phyloP scores from a whole-genome alignment of 2,888 invertebrate species.

The Stramonita haemastoma region DNA sequence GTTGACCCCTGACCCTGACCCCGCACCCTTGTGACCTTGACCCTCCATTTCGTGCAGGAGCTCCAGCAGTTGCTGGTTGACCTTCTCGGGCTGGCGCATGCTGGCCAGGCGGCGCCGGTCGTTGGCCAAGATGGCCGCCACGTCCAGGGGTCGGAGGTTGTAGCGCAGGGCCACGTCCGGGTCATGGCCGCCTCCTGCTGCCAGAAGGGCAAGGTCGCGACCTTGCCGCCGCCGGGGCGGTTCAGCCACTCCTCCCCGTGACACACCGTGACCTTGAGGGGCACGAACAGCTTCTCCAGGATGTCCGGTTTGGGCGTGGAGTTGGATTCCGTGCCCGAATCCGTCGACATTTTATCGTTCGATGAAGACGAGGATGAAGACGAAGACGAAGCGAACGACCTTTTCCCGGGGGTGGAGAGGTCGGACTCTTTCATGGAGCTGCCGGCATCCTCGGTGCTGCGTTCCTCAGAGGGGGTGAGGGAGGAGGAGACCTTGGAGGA shows the following conservation, averaged over 20 bases:
- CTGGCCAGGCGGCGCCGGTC: constrained; percentile 44
- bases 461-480: constrained; percentile 67
- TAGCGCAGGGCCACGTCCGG: constrained; percentile 46
- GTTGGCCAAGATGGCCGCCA: constrained; percentile 43
- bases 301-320: constrained; percentile 36
- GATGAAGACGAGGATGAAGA: constrained; percentile 25
- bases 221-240: too few relatives aligned
- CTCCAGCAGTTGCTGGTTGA: constrained; percentile 48
- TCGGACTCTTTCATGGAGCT: constrained; percentile 75
- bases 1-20: too few relatives aligned
- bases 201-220: constrained; percentile 43
- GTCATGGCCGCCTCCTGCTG: constrained; percentile 46
- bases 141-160: constrained; percentile 33
- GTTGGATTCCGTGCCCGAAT: not conserved
- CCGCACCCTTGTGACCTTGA: constrained; percentile 17
- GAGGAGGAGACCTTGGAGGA: constrained; percentile 71
- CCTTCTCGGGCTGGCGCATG: constrained; percentile 42
- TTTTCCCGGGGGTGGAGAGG: constrained; percentile 38
- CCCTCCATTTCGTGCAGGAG: constrained; percentile 47
- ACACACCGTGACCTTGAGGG: constrained; percentile 38
- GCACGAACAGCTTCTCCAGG: constrained; percentile 46
- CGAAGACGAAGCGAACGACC: not conserved
- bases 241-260: not conserved
- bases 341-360: constrained; percentile 38
- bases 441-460: constrained; percentile 69